Percentiles rank a stretch among this genome's conserved stretches.
These are phyloP conservation scores for Denticeps clupeoides DNA, from an alignment of 2,797 vertebrate genomes.

Conservation along the genomic window DNA sequence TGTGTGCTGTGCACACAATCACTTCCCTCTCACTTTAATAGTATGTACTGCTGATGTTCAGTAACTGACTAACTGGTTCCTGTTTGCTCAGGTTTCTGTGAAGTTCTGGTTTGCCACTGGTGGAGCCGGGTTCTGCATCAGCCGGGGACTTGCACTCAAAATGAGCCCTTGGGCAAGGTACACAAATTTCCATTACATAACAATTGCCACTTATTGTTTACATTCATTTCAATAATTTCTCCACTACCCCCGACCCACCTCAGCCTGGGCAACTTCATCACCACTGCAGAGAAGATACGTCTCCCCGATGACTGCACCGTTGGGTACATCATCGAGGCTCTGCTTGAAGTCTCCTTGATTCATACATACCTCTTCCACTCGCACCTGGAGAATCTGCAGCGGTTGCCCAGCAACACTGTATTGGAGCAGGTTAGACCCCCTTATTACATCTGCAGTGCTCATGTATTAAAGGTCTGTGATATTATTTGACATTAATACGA, in stretches of 20 bases:
- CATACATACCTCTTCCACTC: constrained; percentile 85
- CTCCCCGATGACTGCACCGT: constrained; percentile 93
- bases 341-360: constrained; percentile 77
- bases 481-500: too few relatives aligned
- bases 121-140: constrained; percentile 94
- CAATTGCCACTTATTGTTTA: too few relatives aligned
- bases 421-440: constrained; percentile 68
- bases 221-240: too few relatives aligned
- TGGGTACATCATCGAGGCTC: constrained; percentile 89
- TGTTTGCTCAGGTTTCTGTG: constrained; percentile 58
- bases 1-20: too few relatives aligned
- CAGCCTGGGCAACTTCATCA: constrained; percentile 94
- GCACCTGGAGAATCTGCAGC: constrained; percentile 86
- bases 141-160: constrained; percentile 89
- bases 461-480: not conserved
- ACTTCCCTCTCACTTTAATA: too few relatives aligned
- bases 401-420: constrained; percentile 58
- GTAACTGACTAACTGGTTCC: not conserved
- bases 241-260: too few relatives aligned
- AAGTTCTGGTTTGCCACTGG: constrained; percentile 98
- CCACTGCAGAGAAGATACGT: constrained; percentile 85
- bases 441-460: too few relatives aligned
- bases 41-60: too few relatives aligned
- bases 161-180: constrained; percentile 99
- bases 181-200: not conserved